These are phyloP conservation scores for Latrodectus hesperus DNA, from an alignment of 2,888 invertebrate species.

Conservation along the genomic window DNA sequence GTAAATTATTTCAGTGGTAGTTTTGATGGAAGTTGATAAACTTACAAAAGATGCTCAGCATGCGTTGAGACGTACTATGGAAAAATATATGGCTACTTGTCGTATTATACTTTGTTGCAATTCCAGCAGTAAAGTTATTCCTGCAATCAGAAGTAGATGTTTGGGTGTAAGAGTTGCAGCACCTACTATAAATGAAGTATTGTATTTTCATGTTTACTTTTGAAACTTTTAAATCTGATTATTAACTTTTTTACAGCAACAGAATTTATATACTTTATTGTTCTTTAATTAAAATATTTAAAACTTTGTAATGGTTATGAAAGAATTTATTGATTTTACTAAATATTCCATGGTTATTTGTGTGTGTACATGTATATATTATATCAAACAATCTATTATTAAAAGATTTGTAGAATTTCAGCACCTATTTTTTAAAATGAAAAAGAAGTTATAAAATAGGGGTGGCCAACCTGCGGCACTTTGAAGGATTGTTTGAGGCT, in stretches of 20 bases:
- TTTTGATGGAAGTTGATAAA: slow-evolving; percentile 95
- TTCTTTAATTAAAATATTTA: neutral
- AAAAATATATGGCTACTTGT: slow-evolving; percentile 97
- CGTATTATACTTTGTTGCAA: slow-evolving; percentile 94
- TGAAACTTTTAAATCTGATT: no score
- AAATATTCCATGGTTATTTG: no score
- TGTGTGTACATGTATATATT: no score
- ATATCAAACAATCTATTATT: no score
- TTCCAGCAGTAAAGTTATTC: slow-evolving; percentile 95
- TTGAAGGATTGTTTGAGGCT: no score
- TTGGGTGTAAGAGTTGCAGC: slow-evolving; percentile 93
- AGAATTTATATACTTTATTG: no score
- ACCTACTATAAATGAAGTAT: slow-evolving; percentile 86
- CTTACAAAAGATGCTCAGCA: slow-evolving; percentile 98
- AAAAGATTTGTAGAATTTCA: no score
- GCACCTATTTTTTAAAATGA: no score
- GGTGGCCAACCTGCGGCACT: no score
- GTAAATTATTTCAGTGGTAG: slow-evolving; percentile 82
- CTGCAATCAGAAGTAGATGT: slow-evolving; percentile 97
- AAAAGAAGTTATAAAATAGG: no score
- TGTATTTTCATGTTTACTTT: no score
- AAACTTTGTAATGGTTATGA: neutral
- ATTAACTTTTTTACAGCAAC: no score
- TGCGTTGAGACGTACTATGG: slow-evolving; percentile 98
- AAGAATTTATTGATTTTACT: neutral